Evolutionary conservation across 2,797 vertebrate species (phyloP).

Genomic region (Bradypodion pumilum): DNA sequence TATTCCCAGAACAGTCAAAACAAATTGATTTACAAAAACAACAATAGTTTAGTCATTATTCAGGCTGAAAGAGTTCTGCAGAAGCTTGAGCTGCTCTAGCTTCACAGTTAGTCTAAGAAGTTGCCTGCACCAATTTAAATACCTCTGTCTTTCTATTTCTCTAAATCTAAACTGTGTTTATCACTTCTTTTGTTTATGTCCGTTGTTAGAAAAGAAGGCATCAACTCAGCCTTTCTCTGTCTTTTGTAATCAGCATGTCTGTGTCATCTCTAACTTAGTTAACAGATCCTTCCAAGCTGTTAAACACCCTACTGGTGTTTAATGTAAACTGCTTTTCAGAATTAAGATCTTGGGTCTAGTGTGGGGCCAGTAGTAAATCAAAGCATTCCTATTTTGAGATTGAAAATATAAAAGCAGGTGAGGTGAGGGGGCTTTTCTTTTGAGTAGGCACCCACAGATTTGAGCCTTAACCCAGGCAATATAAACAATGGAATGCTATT

Average conservation of each 20-base stretch:
- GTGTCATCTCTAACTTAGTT: slow-evolving; percentile 69
- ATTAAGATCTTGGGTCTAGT: slow-evolving; percentile 55
- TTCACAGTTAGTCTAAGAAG: slow-evolving; percentile 26
- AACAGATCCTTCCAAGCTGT: slow-evolving; percentile 65
- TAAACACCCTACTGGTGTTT: slow-evolving; percentile 68
- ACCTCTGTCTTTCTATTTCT: slow-evolving; percentile 36
- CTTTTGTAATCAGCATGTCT: slow-evolving; percentile 58
- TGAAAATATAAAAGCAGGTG: neutral
- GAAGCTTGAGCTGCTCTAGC: slow-evolving; percentile 18
- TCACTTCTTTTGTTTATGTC: slow-evolving; percentile 40
- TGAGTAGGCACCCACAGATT: neutral
- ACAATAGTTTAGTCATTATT: neutral
- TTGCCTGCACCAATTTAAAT: slow-evolving; percentile 53
- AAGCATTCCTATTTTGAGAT: slow-evolving; percentile 9
- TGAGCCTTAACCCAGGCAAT: slow-evolving; percentile 14
- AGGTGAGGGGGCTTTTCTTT: neutral
- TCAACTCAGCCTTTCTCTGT: slow-evolving; percentile 51
- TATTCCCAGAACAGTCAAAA: neutral
- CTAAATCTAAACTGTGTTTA: neutral
- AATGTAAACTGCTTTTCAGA: slow-evolving; percentile 70
- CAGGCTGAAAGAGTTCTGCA: slow-evolving; percentile 39
- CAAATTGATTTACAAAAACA: neutral
- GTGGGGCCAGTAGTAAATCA: slow-evolving; percentile 60
- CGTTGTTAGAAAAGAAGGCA: slow-evolving; percentile 39
- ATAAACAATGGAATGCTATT: too few species aligned